These are phyloP conservation scores for Poeciliopsis retropinna DNA, from an alignment of 2,113 vertebrate species.

Conservation along the genomic window DNA sequence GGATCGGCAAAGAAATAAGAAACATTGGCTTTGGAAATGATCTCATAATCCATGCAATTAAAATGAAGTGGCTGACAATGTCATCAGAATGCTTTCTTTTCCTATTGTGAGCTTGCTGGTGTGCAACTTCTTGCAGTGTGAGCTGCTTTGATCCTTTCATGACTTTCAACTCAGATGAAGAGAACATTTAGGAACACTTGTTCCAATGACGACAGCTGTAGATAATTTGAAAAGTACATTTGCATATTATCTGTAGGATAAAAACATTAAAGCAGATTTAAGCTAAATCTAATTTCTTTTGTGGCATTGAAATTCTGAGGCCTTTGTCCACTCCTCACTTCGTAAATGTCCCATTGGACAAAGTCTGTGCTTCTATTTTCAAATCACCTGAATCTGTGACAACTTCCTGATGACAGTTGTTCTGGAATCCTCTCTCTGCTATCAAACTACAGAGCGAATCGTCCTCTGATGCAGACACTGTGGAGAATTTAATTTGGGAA, in stretches of 20 bases:
- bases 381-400: conserved; percentile 49
- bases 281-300: conserved; percentile 7
- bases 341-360: conserved; percentile 20
- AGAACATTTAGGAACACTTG: conserved; percentile 25
- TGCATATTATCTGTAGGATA: conserved; percentile 22
- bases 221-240: conserved; percentile 40
- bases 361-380: conserved; percentile 7
- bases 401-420: conserved; percentile 57
- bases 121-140: conserved; percentile 20
- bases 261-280: conserved; percentile 9
- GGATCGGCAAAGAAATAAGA: conserved; percentile 63
- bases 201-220: conserved; percentile 25
- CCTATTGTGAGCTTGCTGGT: conserved; percentile 13
- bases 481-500: conserved; percentile 73
- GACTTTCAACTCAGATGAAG: conserved; percentile 33
- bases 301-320: neutral
- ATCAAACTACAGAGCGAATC: conserved; percentile 47
- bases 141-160: conserved; percentile 52
- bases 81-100: conserved; percentile 41
- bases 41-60: conserved; percentile 70
- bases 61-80: conserved; percentile 62
- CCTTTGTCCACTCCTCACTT: conserved; percentile 35
- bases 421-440: conserved; percentile 46
- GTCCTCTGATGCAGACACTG: conserved; percentile 52
- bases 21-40: conserved; percentile 70